Conservation (phyloP, 1,140 invertebrate genomes). For the Cyclina sinensis region DNA sequence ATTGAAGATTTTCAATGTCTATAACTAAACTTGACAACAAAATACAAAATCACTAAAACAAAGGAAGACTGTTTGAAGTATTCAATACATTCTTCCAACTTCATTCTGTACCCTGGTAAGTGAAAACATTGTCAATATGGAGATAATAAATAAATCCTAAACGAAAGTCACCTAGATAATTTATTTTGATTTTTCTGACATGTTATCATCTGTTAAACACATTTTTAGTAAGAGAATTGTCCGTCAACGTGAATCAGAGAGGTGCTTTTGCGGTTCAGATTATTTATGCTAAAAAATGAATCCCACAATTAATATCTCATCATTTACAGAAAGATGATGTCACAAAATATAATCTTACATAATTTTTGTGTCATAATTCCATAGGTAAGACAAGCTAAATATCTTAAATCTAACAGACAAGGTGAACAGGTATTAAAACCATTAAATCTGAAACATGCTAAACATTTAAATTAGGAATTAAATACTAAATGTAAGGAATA, state of each 20-base stretch:
- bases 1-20: slow-evolving; percentile 21
- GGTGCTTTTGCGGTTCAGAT: not conserved
- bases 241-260: not conserved
- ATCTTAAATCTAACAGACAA: not conserved
- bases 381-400: not conserved
- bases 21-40: slow-evolving; percentile 47
- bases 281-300: not conserved
- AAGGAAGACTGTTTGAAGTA: slow-evolving; percentile 29
- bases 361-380: not conserved
- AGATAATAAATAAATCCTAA: slow-evolving; percentile 43
- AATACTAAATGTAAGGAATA: too few relatives aligned
- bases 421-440: not conserved
- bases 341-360: slow-evolving; percentile 4
- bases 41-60: slow-evolving; percentile 63
- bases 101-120: slow-evolving; percentile 29
- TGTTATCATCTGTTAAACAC: slow-evolving; percentile 57
- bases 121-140: slow-evolving; percentile 57
- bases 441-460: not conserved
- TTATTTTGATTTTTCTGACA: slow-evolving; percentile 51
- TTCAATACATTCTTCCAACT: slow-evolving; percentile 51
- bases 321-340: not conserved
- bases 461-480: not conserved
- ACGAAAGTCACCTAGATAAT: slow-evolving; percentile 60
- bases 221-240: slow-evolving; percentile 55
- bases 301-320: not conserved